These are phyloP conservation scores for Ferrisia virgata DNA, from an alignment of 2,888 invertebrate genomes.

Conservation along the genomic window DNA sequence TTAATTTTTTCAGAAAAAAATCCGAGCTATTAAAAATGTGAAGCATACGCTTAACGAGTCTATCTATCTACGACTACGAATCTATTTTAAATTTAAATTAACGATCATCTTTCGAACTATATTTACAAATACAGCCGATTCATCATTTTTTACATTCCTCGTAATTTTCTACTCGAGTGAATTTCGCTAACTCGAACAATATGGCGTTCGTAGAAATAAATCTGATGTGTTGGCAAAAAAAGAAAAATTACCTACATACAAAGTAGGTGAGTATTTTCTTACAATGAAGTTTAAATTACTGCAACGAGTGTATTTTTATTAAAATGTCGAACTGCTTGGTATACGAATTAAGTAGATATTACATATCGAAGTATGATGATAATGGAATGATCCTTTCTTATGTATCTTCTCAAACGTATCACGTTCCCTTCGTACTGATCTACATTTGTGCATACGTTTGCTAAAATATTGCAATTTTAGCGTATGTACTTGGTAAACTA, in stretches of 20 bases:
- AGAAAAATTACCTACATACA: background rate
- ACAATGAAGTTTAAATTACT: background rate
- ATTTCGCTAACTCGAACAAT: background rate
- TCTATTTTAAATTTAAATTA: too few relatives aligned
- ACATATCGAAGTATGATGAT: background rate
- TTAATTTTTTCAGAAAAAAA: too few relatives aligned
- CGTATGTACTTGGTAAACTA: background rate
- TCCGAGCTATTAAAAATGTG: too few relatives aligned
- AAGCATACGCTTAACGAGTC: too few relatives aligned
- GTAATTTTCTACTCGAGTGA: background rate
- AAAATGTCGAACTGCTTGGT: background rate
- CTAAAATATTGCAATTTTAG: background rate
- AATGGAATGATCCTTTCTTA: background rate
- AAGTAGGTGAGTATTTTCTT: background rate
- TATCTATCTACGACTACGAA: too few relatives aligned
- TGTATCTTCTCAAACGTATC: too few relatives aligned
- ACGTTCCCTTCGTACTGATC: too few relatives aligned
- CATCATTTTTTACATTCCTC: background rate
- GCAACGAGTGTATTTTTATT: background rate
- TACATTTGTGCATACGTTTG: background rate
- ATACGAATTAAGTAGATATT: too few relatives aligned
- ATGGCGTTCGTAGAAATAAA: background rate
- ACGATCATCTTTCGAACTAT: too few relatives aligned
- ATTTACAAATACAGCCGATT: too few relatives aligned
- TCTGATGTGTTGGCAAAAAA: background rate